Evolutionary conservation across 1,140 invertebrate species (phyloP), one percentile per base, ranked within the genome.

Genomic region (Bemisia tabaci): DNA sequence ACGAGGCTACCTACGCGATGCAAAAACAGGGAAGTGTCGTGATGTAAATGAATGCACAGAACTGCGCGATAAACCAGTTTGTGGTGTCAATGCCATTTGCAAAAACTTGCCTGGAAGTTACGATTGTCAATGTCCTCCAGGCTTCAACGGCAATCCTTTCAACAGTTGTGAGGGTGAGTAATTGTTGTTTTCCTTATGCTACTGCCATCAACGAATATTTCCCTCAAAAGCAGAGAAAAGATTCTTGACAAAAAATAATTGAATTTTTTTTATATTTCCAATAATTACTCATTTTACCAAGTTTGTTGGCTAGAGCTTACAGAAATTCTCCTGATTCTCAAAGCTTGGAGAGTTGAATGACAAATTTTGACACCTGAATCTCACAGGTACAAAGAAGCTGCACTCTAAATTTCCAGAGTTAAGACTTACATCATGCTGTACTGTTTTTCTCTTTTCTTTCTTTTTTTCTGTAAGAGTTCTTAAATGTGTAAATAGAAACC

Each of bases 21-120:
- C 80, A 12, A 82, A 83, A 68, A 85, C 82, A 26, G 88, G 85
- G 1, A 82, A 86, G 72, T 94, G 91, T 79, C 81, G 87, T 73
- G 94, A 97, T 77, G 82, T 93, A 22, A 89, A 97, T 74, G 94
- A 97, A 78, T 96, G 94, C 72, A 82, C 85, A 0, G 85, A 87
- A 72, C 79, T 83, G 0, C 77, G 82, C 48, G 85, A 85, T 12
- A 88, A 87, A 69, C 83, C 85, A 0, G 84, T 87, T 1, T 95
- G 92, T 77, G 92, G 92, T 0, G 74, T 89, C 2, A 91, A 93
- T 76, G 91, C 92, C 1, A 84, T 94, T 60, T 95, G 93, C 74
- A 94, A 92, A 77, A 96, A 96, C 78, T 77, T 94, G 59, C 92
- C 92, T 0, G 93, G 93, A n/a, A 92, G 91, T 73, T 96, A 94